phyloP scores from a whole-genome alignment of 1,140 invertebrate genomes.

The Ceratosolen solmsi region DNA sequence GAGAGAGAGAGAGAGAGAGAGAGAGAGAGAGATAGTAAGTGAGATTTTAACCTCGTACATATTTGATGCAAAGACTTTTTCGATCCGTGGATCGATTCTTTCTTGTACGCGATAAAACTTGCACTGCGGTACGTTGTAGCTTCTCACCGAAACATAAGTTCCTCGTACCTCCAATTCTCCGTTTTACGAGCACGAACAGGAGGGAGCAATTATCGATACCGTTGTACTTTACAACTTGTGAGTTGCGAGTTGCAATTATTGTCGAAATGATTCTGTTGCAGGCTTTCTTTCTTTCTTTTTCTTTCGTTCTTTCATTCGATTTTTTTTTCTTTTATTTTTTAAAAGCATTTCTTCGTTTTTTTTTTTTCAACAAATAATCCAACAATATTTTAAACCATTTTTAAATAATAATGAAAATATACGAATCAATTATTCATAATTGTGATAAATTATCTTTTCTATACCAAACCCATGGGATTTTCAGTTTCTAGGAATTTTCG shows the following conservation, averaged over 20 bases:
- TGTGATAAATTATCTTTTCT: too few species aligned
- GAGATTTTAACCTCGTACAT: constrained; percentile 2
- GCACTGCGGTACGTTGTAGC: neutral
- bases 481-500: too few species aligned
- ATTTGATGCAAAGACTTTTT: constrained; percentile 44
- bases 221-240: neutral
- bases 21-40: neutral
- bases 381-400: too few species aligned
- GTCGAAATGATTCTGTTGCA: neutral
- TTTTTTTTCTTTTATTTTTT: too few species aligned
- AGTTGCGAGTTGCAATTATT: neutral
- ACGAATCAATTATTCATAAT: too few species aligned
- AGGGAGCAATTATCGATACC: constrained; percentile 14
- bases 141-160: neutral
- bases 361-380: too few species aligned
- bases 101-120: constrained; percentile 5
- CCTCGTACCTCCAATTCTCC: neutral
- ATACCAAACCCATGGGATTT: too few species aligned
- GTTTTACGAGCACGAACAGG: neutral
- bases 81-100: constrained; percentile 2
- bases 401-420: too few species aligned
- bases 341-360: too few species aligned
- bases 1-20: neutral
- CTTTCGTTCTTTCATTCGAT: too few species aligned
- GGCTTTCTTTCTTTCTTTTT: neutral